These are phyloP conservation scores for Acrocera orbiculus DNA, from an alignment of 2,888 invertebrate genomes.

Conservation along the genomic window DNA sequence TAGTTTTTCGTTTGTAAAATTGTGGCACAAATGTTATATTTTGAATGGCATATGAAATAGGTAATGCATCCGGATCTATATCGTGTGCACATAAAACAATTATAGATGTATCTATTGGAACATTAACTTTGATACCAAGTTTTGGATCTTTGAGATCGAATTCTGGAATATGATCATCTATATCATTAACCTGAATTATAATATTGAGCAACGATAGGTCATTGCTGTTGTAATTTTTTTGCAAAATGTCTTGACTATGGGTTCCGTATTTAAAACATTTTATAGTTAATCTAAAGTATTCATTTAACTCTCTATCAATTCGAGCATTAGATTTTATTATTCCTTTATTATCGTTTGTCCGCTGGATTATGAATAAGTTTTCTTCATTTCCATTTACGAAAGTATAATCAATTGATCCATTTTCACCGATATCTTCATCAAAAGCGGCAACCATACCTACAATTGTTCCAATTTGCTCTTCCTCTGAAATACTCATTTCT, in stretches of 20 bases:
- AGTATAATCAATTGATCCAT: constrained; percentile 55
- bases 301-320: constrained; percentile 45
- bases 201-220: constrained; percentile 53
- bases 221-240: constrained; percentile 45
- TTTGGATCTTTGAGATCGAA: constrained; percentile 46
- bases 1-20: constrained; percentile 31
- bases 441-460: constrained; percentile 51
- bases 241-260: constrained; percentile 24
- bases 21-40: constrained; percentile 38
- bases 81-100: constrained; percentile 49
- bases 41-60: constrained; percentile 43
- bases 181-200: constrained; percentile 43
- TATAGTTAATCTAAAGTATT: constrained; percentile 42
- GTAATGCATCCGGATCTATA: constrained; percentile 45
- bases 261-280: constrained; percentile 48
- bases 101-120: constrained; percentile 52
- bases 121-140: constrained; percentile 54
- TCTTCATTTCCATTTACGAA: constrained; percentile 58
- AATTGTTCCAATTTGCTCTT: constrained; percentile 43
- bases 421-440: constrained; percentile 57
- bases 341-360: constrained; percentile 46
- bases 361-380: constrained; percentile 41
- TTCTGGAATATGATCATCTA: constrained; percentile 56
- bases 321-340: constrained; percentile 41
- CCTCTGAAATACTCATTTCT: constrained; percentile 45